Conservation (phyloP, 2,888 invertebrate species). For the Microchrysa polita region DNA sequence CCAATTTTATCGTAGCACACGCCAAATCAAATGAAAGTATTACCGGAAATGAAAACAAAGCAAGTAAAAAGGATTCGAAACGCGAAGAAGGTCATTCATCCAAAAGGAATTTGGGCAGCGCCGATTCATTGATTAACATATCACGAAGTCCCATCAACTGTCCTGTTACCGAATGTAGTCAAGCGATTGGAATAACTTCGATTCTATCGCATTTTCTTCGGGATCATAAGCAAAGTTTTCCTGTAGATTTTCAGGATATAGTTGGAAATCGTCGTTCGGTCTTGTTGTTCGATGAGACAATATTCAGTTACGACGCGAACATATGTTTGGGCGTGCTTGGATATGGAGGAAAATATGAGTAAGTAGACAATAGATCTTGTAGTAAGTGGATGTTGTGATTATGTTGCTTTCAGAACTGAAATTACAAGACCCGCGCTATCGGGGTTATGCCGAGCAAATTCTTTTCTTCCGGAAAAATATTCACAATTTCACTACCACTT, state of each 20-base stretch:
- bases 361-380: background rate
- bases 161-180: slow-evolving; percentile 54
- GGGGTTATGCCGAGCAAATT: slow-evolving; percentile 56
- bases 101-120: slow-evolving; percentile 26
- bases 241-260: slow-evolving; percentile 53
- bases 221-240: slow-evolving; percentile 52
- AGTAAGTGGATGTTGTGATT: background rate
- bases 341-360: slow-evolving; percentile 54
- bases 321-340: slow-evolving; percentile 56
- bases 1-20: slow-evolving; percentile 50
- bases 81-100: slow-evolving; percentile 25
- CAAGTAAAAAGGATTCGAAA: slow-evolving; percentile 38
- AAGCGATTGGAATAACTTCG: slow-evolving; percentile 55
- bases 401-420: slow-evolving; percentile 47
- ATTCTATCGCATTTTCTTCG: slow-evolving; percentile 56
- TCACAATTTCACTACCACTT: slow-evolving; percentile 54
- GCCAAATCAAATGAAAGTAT: slow-evolving; percentile 52
- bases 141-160: slow-evolving; percentile 55
- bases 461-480: slow-evolving; percentile 55
- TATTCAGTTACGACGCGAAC: slow-evolving; percentile 53
- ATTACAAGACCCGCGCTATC: slow-evolving; percentile 52
- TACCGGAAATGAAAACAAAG: slow-evolving; percentile 50
- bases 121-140: slow-evolving; percentile 52
- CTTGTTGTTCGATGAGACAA: slow-evolving; percentile 53
- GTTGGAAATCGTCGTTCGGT: slow-evolving; percentile 52